Evolutionary conservation across 2,797 vertebrate genomes (phyloP).

Genomic region (Synaphobranchus kaupii): DNA sequence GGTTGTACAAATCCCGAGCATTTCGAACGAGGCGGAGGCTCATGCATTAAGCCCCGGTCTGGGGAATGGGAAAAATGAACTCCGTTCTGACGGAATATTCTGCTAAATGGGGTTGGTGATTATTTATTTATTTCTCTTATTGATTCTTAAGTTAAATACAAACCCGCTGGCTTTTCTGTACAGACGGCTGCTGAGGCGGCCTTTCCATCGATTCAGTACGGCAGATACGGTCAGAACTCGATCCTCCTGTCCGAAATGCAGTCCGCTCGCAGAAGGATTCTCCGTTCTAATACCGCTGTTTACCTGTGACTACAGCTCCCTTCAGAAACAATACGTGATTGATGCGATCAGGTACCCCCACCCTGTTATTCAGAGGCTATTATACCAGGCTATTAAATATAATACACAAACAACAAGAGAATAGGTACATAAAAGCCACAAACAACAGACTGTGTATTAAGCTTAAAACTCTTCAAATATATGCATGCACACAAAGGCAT

Average conservation of each 20-base stretch:
- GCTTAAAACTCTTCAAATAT: not conserved
- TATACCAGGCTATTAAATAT: not conserved
- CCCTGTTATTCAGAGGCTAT: not conserved
- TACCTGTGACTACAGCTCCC: not conserved
- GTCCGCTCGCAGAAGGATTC: not conserved
- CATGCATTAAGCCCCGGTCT: not conserved
- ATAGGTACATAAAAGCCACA: not conserved
- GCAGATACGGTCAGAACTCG: conserved; percentile 33
- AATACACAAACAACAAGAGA: not conserved
- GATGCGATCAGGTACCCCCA: not conserved
- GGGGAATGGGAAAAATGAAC: conserved; percentile 9
- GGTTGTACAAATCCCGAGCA: not conserved
- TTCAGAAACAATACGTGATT: not conserved
- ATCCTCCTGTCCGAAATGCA: conserved; percentile 36
- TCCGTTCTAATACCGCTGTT: not conserved
- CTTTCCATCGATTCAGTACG: conserved; percentile 2
- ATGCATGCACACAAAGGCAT: not conserved
- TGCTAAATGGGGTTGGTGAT: not conserved
- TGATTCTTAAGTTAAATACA: conserved; percentile 47
- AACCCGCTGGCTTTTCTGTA: conserved; percentile 50
- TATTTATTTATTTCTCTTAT: conserved; percentile 29
- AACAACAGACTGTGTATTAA: not conserved
- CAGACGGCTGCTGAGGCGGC: conserved; percentile 37
- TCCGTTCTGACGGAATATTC: not conserved
- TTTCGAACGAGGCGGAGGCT: not conserved